phyloP scores from a whole-genome alignment of 2,888 invertebrate genomes.

The Agapetus fuscipes region DNA sequence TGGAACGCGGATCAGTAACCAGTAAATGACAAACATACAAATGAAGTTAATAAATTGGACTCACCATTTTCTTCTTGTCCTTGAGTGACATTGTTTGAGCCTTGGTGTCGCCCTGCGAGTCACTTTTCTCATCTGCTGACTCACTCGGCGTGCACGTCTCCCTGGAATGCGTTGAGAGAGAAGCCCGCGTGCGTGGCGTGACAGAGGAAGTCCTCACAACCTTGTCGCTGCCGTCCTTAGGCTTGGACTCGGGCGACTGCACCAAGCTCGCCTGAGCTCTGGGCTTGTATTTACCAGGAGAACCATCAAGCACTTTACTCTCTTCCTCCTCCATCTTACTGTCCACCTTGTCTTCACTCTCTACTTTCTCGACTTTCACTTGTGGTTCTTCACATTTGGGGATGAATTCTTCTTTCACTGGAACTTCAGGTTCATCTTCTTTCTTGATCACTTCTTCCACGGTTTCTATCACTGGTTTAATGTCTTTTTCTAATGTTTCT shows the following conservation, averaged over 20 bases:
- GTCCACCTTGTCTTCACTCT: conserved; percentile 16
- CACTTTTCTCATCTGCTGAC: conserved; percentile 42
- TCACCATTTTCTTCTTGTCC: conserved; percentile 46
- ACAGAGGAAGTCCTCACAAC: conserved; percentile 1
- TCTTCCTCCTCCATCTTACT: conserved; percentile 10
- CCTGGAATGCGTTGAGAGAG: conserved; percentile 23
- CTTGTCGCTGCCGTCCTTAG: conserved; percentile 2
- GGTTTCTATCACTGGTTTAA: conserved; percentile 3
- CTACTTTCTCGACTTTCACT: conserved; percentile 2
- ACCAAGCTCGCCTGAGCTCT: conserved; percentile 23
- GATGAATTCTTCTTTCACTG: conserved; percentile 1
- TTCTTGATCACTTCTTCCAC: conserved; percentile 6
- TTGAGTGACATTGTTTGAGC: conserved; percentile 32
- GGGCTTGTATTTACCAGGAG: no score
- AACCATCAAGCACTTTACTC: no score
- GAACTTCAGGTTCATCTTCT: conserved; percentile 1
- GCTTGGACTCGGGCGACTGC: not conserved
- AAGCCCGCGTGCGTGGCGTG: conserved; percentile 29
- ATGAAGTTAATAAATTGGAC: no score
- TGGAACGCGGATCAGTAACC: no score
- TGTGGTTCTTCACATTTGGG: conserved; percentile 1
- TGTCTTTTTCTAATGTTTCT: no score
- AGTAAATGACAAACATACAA: conserved; percentile 14
- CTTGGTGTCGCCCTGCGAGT: conserved; percentile 37
- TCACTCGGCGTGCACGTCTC: conserved; percentile 35